Evolutionary conservation across 2,797 vertebrate genomes (phyloP), one percentile per base, ranked within the genome.

Genomic region (Microctenopoma stevenorrisi): DNA sequence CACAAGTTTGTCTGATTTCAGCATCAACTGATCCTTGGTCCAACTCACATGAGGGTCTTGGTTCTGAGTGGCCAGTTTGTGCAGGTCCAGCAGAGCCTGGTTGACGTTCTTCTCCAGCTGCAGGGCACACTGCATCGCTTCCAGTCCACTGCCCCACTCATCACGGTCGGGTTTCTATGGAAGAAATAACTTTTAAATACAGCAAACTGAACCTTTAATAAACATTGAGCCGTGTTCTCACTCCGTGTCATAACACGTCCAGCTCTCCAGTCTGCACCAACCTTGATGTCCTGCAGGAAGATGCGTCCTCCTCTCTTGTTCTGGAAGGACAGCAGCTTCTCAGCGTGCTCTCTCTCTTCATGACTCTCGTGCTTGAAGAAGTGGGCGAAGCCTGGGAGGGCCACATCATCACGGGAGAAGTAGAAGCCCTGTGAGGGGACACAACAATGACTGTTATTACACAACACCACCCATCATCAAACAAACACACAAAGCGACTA

Each of bases 31-130:
- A 33, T 4, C 14, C 2, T 0, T 42, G 0, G 16, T 11, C 0
- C 4, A 87, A 74, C 96, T 94, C 75, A 98, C 96, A 0, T 95
- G 95, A 8, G 94, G 94, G 63, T 95, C 95, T 0, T 51, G 86
- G 14, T 92, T 93, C 0, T 95, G 90, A 7, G 92, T 89, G 28
- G 95, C 88, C 66, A 96, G 12, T 65, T 96, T 95, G 89, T 96
- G 94, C 78, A 96, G 91, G 10, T 96, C 94, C 26, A 96, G 72
- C 71, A 98, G 92, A 2, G 96, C 94, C 68, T 96, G 95, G 93
- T 98, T 99, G 72, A 98, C 95, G 0, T 84, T 96, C 81, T 96
- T 98, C 88, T 98, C 97, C 93, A 99, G 89, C 86, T 96, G 92
- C 78, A 98, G 87, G 5, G 97, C 95, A 1, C 92, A 94, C 83